A percentile compares a stretch with the other conserved stretches of the same genome.
Conservation (phyloP, 2,797 vertebrate genomes). For the Nothura maculosa region DNA sequence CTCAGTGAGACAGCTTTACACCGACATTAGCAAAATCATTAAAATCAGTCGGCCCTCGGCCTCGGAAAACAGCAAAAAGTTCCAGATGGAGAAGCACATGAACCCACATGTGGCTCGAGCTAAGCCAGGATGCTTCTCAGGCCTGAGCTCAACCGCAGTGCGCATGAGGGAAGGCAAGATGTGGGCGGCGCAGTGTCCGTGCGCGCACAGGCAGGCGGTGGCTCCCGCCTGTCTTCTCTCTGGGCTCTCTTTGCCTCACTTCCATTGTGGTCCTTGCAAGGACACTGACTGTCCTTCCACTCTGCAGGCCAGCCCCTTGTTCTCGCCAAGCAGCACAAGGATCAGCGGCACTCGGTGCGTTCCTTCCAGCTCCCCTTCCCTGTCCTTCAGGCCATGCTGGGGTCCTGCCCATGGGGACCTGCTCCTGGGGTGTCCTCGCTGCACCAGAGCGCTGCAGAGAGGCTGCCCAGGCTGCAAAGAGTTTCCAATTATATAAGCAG, state of each 20-base stretch:
- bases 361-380: background rate
- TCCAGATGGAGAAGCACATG: background rate
- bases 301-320: background rate
- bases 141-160: background rate
- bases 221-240: accelerated
- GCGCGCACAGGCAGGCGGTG: background rate
- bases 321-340: accelerated
- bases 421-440: background rate
- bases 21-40: background rate
- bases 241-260: background rate
- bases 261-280: background rate
- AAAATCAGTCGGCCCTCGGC: background rate
- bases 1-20: background rate
- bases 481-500: slow-evolving; percentile 69
- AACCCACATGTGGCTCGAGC: background rate
- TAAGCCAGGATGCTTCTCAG: background rate
- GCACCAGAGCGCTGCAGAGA: slow-evolving; percentile 30
- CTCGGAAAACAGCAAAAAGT: background rate
- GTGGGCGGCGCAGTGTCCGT: background rate
- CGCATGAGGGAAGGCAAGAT: background rate
- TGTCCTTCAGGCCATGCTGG: slow-evolving; percentile 18
- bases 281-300: background rate
- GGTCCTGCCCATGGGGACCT: background rate
- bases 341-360: background rate
- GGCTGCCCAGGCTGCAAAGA: slow-evolving; percentile 43